Evolutionary conservation across 2,888 invertebrate species (phyloP).

Genomic region (Stenodema calcarata): DNA sequence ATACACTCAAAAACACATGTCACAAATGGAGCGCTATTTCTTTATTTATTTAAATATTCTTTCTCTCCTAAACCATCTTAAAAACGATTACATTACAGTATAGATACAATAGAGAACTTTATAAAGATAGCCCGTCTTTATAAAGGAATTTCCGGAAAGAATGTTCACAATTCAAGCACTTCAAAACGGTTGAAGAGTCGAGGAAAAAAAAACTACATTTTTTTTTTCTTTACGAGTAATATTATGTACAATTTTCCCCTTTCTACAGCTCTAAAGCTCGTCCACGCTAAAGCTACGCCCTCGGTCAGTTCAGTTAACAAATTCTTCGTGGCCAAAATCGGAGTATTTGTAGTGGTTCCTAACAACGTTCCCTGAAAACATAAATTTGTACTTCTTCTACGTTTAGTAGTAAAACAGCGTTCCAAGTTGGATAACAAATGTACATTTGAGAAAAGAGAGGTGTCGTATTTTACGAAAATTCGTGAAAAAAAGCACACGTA

Average conservation of each 20-base stretch:
- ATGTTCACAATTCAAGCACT: conserved; percentile 3
- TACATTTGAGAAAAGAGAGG: neutral
- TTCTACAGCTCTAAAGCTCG: neutral
- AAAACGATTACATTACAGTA: too few species aligned
- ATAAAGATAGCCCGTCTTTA: neutral
- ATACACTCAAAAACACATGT: too few species aligned
- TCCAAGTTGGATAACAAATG: neutral
- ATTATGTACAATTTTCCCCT: neutral
- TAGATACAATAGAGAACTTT: too few species aligned
- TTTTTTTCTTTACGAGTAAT: neutral
- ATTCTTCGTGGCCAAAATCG: too few species aligned
- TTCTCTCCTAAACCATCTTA: too few species aligned
- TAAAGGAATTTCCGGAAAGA: neutral
- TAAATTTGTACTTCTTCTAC: neutral
- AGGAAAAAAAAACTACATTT: neutral
- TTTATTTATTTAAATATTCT: too few species aligned
- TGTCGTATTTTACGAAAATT: neutral
- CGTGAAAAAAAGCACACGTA: neutral
- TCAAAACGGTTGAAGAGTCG: neutral
- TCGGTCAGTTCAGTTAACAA: neutral
- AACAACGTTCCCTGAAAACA: neutral
- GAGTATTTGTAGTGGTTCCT: neutral
- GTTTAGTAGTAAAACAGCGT: neutral
- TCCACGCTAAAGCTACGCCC: neutral
- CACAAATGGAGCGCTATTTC: too few species aligned